phyloP scores from a whole-genome alignment of 2,888 invertebrate species.

The Agonopterix alstromeriana region DNA sequence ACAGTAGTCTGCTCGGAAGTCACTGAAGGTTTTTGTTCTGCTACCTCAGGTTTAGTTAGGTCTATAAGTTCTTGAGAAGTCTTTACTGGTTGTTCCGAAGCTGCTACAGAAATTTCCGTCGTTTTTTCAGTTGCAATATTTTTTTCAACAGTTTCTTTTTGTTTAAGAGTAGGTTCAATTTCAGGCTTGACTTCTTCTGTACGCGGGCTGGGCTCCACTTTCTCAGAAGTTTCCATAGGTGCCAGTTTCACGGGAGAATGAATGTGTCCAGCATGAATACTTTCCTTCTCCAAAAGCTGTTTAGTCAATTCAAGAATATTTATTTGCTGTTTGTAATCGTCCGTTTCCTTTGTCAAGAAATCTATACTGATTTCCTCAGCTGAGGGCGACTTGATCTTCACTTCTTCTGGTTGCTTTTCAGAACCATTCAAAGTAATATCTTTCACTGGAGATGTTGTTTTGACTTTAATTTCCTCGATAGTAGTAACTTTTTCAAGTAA shows the following conservation, averaged over 20 bases:
- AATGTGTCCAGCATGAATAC: conserved; percentile 12
- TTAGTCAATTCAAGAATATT: conserved; percentile 22
- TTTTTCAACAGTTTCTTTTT: background rate
- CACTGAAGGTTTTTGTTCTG: background rate
- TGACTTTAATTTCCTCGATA: background rate
- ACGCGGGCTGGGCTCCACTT: background rate
- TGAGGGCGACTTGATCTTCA: background rate
- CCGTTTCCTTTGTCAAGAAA: background rate
- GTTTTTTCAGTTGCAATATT: background rate
- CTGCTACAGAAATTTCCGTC: no score
- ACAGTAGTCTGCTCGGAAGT: background rate
- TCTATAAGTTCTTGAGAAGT: background rate
- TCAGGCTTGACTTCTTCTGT: background rate
- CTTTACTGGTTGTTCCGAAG: background rate
- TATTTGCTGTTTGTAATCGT: conserved; percentile 9
- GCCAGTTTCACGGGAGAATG: conserved; percentile 6
- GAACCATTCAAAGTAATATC: background rate
- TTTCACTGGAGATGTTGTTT: background rate
- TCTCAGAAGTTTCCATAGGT: background rate
- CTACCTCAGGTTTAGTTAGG: background rate
- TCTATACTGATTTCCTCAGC: background rate
- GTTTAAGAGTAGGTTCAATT: background rate
- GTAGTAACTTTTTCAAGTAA: background rate
- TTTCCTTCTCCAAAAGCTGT: conserved; percentile 28
- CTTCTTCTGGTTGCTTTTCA: background rate